Evolutionary conservation across 2,888 invertebrate genomes (phyloP), one percentile per base, ranked within the genome.

Genomic region (Oligia latruncula): DNA sequence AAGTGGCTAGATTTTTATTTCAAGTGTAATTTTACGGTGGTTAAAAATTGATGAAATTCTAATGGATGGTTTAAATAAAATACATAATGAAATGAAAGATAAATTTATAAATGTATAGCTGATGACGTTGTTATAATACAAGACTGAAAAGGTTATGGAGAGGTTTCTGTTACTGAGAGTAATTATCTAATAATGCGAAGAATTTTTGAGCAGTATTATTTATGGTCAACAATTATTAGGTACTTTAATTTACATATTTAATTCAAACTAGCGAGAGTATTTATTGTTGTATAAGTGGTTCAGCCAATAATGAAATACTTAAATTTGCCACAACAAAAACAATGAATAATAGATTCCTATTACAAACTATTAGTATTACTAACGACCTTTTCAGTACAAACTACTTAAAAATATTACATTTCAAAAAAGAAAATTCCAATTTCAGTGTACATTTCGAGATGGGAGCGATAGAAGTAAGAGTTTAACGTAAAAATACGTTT

Each of bases 401-500:
- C 81, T 55, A 78, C 73, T 82, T 73, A 67, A 75, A 77, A 83
- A 86, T 81, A 85, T 80, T 82, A 79, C 68, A 81, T 86, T 81
- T 75, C 49, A 62, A 80, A 77, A 84, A 86, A 74, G 74, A 79
- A 86, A 84, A 82, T 81, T 87, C 72, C 66, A 55, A 83, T 75
- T 88, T 82, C 74, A 78, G 82, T 86, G 80, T 87, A 86, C 71
- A 84, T 84, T 86, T 80, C 73, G 49, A 78, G 74, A 66, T 74
- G 72, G 75, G 60, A 77, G 55, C 78, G 55, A 76, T 58, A 71
- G 81, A 84, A 83, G 85, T 85, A 80, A 83, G 81, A 88, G 80
- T 89, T 87, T 80, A 78, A 83, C 77, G 82, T 89, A 88, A 89
- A 89, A 89, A 89, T 89, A 89, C 85, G 85, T 81, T 85, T 74